Base-by-base conservation (phyloP, 2,797 vertebrate species). In the Sebastes kiyomatsui region DNA sequence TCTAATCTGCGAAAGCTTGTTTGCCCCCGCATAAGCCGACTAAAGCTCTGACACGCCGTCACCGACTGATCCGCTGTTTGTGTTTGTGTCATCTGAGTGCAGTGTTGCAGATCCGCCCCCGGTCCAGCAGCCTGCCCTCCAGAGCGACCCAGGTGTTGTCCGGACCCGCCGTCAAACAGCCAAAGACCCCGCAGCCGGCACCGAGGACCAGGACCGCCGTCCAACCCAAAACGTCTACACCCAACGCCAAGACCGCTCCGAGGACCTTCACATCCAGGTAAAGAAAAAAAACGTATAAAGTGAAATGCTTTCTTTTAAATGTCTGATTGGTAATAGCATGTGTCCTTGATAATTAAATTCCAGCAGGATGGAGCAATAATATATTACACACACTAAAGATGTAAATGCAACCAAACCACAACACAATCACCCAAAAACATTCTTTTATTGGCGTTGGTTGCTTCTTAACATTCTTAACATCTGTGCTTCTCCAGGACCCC, bases 101-200 rank as follows among this genome's bases (percentile, higher is more conserved):
- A 95, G 95, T 83, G 67, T 12, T 92, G 61, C 94, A 93, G 87
- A 90, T 82, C 59, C 91, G 94, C 7, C 89, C 92, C 56, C 90
- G 93, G 2, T 95, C 95, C 70, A 93, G 93, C 65, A 96, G 95
- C 77, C 85, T 96, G 46, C 94, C 94, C n/a, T 92, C 94, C 52
- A 91, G 88, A 65, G 90, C 89, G 1, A 91, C 89, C 3, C 94
- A 90, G 68, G 87, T 88, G 38, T 59, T 60, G 27, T 92, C 93
- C 14, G 82, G 72, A 67, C 32, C 90, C 7, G 61, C 87, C 0
- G 67, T 80, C 70, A 94, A 79, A 79, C 92, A 90, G 18, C 74
- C 87, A n/a, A 88, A 87, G 71, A 93, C 93, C 33, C 94, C 95
- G 0, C 94, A 96, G 75, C 92, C 95, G 0, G 76, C 90, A 3